Percentiles rank a stretch among this genome's conserved stretches.
Evolutionary conservation across 2,888 invertebrate genomes (phyloP).

Genomic region (Hipparchia semele): DNA sequence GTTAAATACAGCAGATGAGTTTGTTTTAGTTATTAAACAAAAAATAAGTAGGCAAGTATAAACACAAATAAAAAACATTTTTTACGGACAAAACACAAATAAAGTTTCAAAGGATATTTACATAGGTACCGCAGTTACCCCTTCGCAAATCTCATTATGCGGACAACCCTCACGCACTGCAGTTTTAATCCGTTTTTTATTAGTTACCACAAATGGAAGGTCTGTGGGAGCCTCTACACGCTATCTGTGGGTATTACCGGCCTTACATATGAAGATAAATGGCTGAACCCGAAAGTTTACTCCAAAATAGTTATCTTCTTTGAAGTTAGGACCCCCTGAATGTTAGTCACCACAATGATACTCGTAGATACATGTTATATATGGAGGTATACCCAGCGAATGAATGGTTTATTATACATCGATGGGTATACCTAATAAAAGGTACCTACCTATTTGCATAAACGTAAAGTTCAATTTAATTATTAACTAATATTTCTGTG

Average conservation of each 20-base stretch:
- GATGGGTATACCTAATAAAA: no score
- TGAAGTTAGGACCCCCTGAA: no score
- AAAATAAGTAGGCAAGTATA: not conserved
- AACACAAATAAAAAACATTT: slow-evolving; percentile 10
- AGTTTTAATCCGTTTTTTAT: slow-evolving; percentile 29
- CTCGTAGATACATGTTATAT: no score
- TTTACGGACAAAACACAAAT: slow-evolving; percentile 18
- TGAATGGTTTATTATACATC: no score
- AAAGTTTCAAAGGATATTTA: slow-evolving; percentile 22
- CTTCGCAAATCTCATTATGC: slow-evolving; percentile 22
- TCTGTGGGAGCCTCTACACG: not conserved
- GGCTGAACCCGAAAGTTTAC: not conserved
- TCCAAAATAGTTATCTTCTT: slow-evolving; percentile 3
- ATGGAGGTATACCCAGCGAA: no score
- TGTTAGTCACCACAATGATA: no score
- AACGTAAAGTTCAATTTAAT: no score
- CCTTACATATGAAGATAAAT: not conserved
- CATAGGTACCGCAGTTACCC: slow-evolving; percentile 11
- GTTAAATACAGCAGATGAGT: not conserved
- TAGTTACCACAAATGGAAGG: slow-evolving; percentile 15
- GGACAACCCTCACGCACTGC: slow-evolving; percentile 25
- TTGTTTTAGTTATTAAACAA: not conserved
- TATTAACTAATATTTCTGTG: no score
- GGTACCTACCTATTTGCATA: no score
- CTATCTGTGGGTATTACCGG: not conserved